Conservation (phyloP, 2,113 vertebrate species). For the Ictalurus punctatus region DNA sequence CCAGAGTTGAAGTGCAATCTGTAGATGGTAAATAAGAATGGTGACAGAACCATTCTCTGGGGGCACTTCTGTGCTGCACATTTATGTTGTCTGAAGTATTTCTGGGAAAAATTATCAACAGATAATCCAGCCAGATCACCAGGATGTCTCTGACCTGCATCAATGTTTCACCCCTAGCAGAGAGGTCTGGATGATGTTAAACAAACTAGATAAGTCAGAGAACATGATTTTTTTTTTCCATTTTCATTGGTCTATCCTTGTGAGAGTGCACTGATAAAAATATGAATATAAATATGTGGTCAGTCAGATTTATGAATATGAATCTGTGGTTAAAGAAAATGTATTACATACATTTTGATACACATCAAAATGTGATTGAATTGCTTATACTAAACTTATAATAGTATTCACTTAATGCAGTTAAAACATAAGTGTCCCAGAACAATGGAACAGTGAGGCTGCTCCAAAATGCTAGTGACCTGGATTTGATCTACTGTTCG, state of each 20-base stretch:
- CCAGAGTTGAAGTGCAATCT: neutral
- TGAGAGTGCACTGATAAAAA: neutral
- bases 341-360: neutral
- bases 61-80: neutral
- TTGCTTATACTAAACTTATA: neutral
- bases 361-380: neutral
- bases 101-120: neutral
- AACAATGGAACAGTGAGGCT: neutral
- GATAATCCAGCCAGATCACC: neutral
- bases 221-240: neutral
- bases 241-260: neutral
- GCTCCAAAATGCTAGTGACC: neutral
- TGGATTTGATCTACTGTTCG: neutral
- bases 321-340: neutral
- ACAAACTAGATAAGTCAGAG: neutral
- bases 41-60: neutral
- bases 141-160: neutral
- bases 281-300: neutral
- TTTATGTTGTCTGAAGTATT: constrained; percentile 26
- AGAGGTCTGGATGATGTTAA: neutral
- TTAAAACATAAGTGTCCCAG: neutral
- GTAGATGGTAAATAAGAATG: neutral
- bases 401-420: neutral
- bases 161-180: neutral
- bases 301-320: neutral